phyloP scores from a whole-genome alignment of 2,888 invertebrate species.

The Alitta virens region DNA sequence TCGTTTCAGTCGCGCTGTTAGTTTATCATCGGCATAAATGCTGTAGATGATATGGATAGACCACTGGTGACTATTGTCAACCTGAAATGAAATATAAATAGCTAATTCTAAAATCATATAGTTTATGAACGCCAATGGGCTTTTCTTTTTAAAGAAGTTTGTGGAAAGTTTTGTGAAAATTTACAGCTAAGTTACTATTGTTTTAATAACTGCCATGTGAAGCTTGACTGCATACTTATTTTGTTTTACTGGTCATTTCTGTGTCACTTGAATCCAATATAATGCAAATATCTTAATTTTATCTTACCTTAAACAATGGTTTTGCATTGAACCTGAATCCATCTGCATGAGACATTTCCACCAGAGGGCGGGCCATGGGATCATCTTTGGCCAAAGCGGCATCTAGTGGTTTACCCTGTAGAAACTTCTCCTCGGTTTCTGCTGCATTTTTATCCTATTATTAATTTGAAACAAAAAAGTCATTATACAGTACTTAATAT shows the following conservation, averaged over 20 bases:
- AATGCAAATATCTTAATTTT: background rate
- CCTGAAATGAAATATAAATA: constrained; percentile 40
- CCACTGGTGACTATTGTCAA: constrained; percentile 45
- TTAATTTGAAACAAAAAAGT: background rate
- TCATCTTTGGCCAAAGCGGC: constrained; percentile 50
- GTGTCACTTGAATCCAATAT: background rate
- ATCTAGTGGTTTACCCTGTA: constrained; percentile 47
- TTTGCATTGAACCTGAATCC: constrained; percentile 53
- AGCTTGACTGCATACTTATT: too few species aligned
- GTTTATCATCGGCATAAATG: constrained; percentile 28
- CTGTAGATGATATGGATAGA: constrained; percentile 48
- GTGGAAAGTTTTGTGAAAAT: too few species aligned
- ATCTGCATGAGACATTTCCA: constrained; percentile 45
- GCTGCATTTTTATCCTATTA: constrained; percentile 52
- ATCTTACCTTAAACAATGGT: constrained; percentile 51
- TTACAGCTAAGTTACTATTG: background rate
- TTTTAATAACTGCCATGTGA: too few species aligned
- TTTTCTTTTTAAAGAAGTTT: too few species aligned
- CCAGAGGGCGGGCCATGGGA: constrained; percentile 33
- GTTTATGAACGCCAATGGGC: background rate
- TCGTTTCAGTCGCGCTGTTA: too few species aligned
- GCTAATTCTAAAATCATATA: background rate
- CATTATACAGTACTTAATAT: too few species aligned
- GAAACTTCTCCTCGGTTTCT: constrained; percentile 38
- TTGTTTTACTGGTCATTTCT: background rate